Conservation (phyloP, 1,140 invertebrate species). For the Drosophila ambigua region DNA sequence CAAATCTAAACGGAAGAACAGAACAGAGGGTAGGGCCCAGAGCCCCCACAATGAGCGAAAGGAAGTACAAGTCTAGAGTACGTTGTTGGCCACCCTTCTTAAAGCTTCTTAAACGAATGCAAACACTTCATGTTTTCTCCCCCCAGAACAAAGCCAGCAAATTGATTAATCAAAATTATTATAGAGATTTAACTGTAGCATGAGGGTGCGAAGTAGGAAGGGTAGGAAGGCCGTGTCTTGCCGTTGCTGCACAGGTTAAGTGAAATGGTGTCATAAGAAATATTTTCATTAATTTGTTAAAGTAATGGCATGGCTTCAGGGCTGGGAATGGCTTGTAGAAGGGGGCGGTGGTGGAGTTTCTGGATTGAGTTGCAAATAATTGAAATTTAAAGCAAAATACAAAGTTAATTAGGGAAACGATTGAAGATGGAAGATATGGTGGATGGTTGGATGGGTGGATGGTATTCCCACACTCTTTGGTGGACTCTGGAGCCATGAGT, state of each 20-base stretch:
- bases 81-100: slow-evolving; percentile 1
- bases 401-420: slow-evolving; percentile 28
- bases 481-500: slow-evolving; percentile 2
- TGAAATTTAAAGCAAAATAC: slow-evolving; percentile 15
- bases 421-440: slow-evolving; percentile 2
- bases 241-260: slow-evolving; percentile 3
- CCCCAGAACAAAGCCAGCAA: slow-evolving; percentile 58
- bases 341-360: neutral
- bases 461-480: neutral
- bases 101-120: slow-evolving; percentile 61
- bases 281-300: slow-evolving; percentile 26
- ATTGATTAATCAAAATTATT: slow-evolving; percentile 76
- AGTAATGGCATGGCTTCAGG: slow-evolving; percentile 2
- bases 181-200: slow-evolving; percentile 16
- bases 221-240: too few species aligned
- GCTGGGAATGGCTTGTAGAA: neutral
- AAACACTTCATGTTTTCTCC: slow-evolving; percentile 48
- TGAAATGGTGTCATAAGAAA: slow-evolving; percentile 22
- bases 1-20: neutral
- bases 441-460: neutral
- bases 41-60: slow-evolving; percentile 5
- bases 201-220: too few species aligned
- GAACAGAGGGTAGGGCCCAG: slow-evolving; percentile 8
- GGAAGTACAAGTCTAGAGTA: neutral
- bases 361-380: slow-evolving; percentile 11